phyloP scores from a whole-genome alignment of 1,140 invertebrate genomes.

The Drosophila suzukii region DNA sequence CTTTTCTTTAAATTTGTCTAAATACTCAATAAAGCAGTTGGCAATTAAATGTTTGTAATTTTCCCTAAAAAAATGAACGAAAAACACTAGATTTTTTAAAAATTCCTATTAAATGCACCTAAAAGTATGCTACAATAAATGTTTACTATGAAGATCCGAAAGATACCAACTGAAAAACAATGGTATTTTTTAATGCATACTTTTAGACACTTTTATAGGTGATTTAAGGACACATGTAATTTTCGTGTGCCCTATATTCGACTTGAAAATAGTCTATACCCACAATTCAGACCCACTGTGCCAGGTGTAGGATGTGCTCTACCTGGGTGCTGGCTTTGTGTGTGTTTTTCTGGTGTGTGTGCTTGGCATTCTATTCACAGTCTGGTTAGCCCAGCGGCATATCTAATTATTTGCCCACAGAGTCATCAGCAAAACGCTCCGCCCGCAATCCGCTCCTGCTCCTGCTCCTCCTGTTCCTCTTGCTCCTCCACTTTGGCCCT shows the following conservation, averaged over 20 bases:
- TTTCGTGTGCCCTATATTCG: not conserved
- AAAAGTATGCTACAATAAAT: too few species aligned
- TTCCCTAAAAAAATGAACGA: too few species aligned
- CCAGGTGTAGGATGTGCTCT: slow-evolving; percentile 4
- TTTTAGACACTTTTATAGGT: too few species aligned
- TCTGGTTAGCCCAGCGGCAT: slow-evolving; percentile 59
- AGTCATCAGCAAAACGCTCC: slow-evolving; percentile 43
- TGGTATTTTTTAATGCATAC: too few species aligned
- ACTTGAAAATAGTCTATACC: not conserved
- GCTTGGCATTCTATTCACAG: slow-evolving; percentile 52
- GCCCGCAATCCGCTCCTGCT: not conserved
- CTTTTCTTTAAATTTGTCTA: too few species aligned
- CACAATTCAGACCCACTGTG: slow-evolving; percentile 8
- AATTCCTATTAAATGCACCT: too few species aligned
- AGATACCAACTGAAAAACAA: too few species aligned
- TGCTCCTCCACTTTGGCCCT: not conserved
- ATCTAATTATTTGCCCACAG: slow-evolving; percentile 59
- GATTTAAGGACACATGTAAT: too few species aligned
- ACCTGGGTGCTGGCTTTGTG: slow-evolving; percentile 2
- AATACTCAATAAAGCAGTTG: too few species aligned
- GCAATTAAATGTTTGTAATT: too few species aligned
- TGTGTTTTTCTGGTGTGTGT: slow-evolving; percentile 3
- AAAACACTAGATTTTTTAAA: too few species aligned
- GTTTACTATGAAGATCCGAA: too few species aligned
- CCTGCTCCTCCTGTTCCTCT: not conserved